Percentiles rank a stretch among this genome's conserved stretches.
Conservation (phyloP, 2,113 vertebrate species). For the Ranitomeya imitator region DNA sequence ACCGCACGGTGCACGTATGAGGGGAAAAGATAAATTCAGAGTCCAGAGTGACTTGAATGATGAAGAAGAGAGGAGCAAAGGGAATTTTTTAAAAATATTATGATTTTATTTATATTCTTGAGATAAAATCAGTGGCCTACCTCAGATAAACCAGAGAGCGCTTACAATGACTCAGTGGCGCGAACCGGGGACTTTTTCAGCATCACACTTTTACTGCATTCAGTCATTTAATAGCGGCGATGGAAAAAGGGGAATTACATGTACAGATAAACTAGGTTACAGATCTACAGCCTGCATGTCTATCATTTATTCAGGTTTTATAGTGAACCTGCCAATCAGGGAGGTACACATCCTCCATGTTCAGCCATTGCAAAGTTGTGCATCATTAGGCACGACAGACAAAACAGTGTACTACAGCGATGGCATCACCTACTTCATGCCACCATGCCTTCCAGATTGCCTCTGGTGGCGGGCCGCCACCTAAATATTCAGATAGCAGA, state of each 20-base stretch:
- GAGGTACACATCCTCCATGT: no score
- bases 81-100: background rate
- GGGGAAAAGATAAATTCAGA: constrained; percentile 6
- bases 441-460: no score
- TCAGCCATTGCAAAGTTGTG: background rate
- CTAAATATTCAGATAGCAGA: no score
- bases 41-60: background rate
- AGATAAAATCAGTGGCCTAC: background rate
- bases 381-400: background rate
- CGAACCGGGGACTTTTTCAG: background rate
- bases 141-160: background rate
- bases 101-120: background rate
- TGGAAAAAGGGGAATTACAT: background rate
- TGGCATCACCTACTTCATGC: no score
- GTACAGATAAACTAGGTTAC: background rate
- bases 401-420: no score
- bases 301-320: background rate
- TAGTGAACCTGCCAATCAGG: background rate
- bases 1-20: background rate
- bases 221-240: background rate
- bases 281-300: background rate
- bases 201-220: background rate
- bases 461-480: no score
- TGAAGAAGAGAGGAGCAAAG: background rate
- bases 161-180: background rate